Base-by-base conservation (phyloP, 2,797 vertebrate species). In the Siniperca obscura region DNA sequence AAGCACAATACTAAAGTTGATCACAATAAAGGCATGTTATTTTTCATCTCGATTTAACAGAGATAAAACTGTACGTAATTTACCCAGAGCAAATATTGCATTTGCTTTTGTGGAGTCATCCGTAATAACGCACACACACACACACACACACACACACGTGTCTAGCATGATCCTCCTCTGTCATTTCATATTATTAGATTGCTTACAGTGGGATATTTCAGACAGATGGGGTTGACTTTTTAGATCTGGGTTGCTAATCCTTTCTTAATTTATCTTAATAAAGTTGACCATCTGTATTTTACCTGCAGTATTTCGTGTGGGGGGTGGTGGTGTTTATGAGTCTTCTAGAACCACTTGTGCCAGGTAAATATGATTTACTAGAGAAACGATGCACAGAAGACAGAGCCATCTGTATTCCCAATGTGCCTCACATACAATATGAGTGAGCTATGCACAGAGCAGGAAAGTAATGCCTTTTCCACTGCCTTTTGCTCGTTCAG, bases 401-500 rank as follows among this genome's bases (percentile, higher is more conserved):
- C 76, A 53, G 44, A 80, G 25, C 74, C 83, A 87, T 89, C 73
- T 84, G 81, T 87, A 86, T 81, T 75, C 66, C 72, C 67, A 50
- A 5, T 80, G 73, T 61, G 48, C 57, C 55, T 75, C 78, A 59
- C 59, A 60, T 71, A 69, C 79, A 74, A 38, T 74, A 78, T 71
- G 70, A 88, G 59, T 56, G 71, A 81, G 83, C 77, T 64, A 36
- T 68, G 50, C 48, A 34, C 22, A 52, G 50, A 70, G 62, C 56
- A 48, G 36, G 52, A 76, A 70, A 52, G 66, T 72, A 70, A 79
- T 80, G 70, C 17, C 62, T 83, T 73, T 74, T 76, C 21, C 2
- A 21, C 62, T 57, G 62, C 67, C 60, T 80, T 87, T 87, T 85
- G 82, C 85, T 59, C 52, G 4, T 79, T 90, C 90, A 90, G 86